Evolutionary conservation across 2,113 vertebrate genomes (phyloP), one percentile per base, ranked within the genome.

Genomic region (Ascaphus truei): DNA sequence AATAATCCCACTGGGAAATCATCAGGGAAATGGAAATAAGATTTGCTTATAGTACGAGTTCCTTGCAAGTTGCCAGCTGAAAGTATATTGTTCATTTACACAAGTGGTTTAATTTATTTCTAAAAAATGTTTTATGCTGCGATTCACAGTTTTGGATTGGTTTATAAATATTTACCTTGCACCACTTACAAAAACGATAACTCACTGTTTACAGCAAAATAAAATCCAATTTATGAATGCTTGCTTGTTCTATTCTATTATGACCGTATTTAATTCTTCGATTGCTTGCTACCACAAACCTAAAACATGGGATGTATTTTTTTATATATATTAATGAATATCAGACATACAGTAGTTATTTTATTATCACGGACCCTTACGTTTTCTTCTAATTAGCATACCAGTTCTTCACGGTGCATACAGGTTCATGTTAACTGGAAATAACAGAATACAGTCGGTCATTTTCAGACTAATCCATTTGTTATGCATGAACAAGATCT

Each of bases 151-250:
- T 85, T 81, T 72, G 65, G 62, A 79, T 72, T 77, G 84, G 72
- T 81, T 81, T 77, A 78, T 84, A 83, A 85, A 86, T 85, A 87
- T 88, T 87, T 85, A 81, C 81, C 71, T 71, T 13, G 55, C 13
- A 69, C 66, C 77, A 71, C 64, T 77, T 83, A 83, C 73, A 72
- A 79, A 78, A 80, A 86, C 84, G 79, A 81, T 83, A 80, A 86
- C 77, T 79, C 79, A 59, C 65, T 22, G 59, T 74, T 77, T 82
- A 73, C 67, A 76, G 79, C 30, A 39, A 73, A 73, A 72, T 71
- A 62, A 80, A 76, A 75, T 76, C 53, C 30, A 68, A 81, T 51
- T 64, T 68, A 55, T n/a, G 75, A 34, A 56, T 76, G 73, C 76
- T 64, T 75, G 65, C 39, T 58, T 78, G 33, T 62, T 74, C n/a